These are phyloP conservation scores for Scolopax bukidnonensis DNA, from an alignment of 2,797 vertebrate species.

Conservation along the genomic window DNA sequence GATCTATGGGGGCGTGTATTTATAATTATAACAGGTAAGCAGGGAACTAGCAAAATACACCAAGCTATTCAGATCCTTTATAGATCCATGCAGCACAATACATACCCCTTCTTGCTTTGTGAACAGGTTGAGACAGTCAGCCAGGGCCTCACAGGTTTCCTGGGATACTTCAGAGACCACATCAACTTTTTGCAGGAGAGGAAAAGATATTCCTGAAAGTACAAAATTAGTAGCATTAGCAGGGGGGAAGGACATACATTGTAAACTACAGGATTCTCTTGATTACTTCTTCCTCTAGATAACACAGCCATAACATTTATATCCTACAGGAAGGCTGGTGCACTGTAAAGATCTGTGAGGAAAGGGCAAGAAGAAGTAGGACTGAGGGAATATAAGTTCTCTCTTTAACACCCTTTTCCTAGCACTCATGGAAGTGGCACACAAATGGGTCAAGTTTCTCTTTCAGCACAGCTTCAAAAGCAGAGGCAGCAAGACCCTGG, in stretches of 20 bases:
- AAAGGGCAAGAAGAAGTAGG: neutral
- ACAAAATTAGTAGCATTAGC: neutral
- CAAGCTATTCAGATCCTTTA: neutral
- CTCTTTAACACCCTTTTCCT: neutral
- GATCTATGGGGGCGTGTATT: neutral
- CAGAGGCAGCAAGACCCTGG: neutral
- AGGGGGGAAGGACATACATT: neutral
- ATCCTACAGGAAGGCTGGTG: neutral
- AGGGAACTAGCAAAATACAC: neutral
- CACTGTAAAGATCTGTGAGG: neutral
- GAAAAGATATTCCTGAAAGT: constrained; percentile 79
- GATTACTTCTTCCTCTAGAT: neutral
- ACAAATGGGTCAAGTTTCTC: neutral
- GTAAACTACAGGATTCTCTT: neutral
- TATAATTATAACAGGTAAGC: neutral
- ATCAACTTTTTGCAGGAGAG: constrained; percentile 86
- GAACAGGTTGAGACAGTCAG: constrained; percentile 85
- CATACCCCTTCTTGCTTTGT: constrained; percentile 90
- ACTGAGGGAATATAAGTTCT: neutral
- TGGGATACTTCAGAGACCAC: constrained; percentile 85
- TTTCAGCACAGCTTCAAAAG: neutral
- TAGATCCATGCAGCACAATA: neutral
- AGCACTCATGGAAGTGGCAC: neutral
- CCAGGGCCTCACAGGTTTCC: constrained; percentile 84
- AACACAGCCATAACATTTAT: neutral